Base-by-base conservation (phyloP, 2,888 invertebrate species). In the Heliconius aoede region DNA sequence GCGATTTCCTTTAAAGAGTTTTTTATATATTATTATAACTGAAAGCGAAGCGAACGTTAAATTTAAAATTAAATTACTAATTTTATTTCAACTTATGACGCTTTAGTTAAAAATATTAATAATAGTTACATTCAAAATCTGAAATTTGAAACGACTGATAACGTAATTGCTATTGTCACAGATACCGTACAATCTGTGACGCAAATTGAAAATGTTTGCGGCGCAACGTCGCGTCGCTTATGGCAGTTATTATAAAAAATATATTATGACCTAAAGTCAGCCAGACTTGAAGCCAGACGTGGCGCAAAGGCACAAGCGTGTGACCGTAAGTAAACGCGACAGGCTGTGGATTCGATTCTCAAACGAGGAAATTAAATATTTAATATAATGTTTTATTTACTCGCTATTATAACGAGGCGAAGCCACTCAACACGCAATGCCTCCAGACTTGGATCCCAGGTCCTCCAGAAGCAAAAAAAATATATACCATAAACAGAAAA, bases 101-200 rank as follows among this genome's bases (percentile, higher is more conserved):
- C 11, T 69, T 51, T 51, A 51, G 0, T 28, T 69, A 1, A 8
- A 18, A 28, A 5, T 69, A 51, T 69, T 24, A 36, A 65, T 36
- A 36, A 40, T 68, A 78, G 58, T 26, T 65, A 76, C 75, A 72
- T 73, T 76, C 73, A 64, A 73, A 76, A 76, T 64, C 28, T 28
- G 78, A 73, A 73, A 78, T 78, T 73, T 8, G 73, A 78, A 21
- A 64, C 76, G 46, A 73, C 69, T 65, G 78, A 76, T 78, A 73
- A 73, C 68, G 26, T 62, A 68, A 58, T 64, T 58, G 36, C 64
- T 32, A 61, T 64, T 72, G 76, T 72, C 76, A 62, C 76, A 72
- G 76, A 72, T 64, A 64, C 75, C 64, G 18, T 62, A 69, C 69
- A 32, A 76, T 76, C 71, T 76, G 71, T 76, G 76, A 72, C 76